phyloP scores from a whole-genome alignment of 35 echinoderm and acorn worm species.

The Ophiothrix spiculata region DNA sequence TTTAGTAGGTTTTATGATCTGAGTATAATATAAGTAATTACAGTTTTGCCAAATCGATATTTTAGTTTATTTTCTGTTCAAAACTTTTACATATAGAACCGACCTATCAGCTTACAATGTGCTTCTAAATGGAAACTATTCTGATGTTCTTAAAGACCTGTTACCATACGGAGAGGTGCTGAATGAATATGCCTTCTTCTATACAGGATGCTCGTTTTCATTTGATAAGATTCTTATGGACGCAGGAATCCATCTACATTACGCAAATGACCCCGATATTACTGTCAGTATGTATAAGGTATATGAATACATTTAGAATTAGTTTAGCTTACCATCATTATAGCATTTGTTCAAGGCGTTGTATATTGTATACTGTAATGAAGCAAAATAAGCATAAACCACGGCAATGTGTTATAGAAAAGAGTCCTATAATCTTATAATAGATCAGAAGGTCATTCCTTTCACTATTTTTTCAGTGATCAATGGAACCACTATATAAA shows the following conservation, averaged over 20 bases:
- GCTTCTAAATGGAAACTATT: conserved; percentile 52
- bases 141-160: conserved; percentile 39
- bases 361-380: no score
- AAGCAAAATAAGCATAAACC: no score
- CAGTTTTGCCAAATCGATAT: no score
- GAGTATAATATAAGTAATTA: no score
- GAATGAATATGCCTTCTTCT: conserved; percentile 65
- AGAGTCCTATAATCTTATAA: not conserved
- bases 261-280: conserved; percentile 44
- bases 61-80: no score
- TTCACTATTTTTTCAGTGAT: no score
- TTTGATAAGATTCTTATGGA: conserved; percentile 67
- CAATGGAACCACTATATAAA: not conserved
- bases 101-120: conserved; percentile 73
- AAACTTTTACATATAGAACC: conserved; percentile 46
- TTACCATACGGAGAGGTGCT: conserved; percentile 41
- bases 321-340: no score
- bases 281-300: conserved; percentile 72
- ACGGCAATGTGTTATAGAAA: no score
- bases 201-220: conserved; percentile 86
- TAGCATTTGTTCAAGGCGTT: no score
- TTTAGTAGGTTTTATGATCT: no score
- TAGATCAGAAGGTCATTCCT: no score
- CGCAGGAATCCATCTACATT: conserved; percentile 59
- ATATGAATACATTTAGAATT: not conserved